Percentiles rank a stretch among this genome's conserved stretches.
These are phyloP conservation scores for Bombyx mori DNA, from an alignment of 1,140 invertebrate genomes.

Conservation along the genomic window ASM3026992v2 NC_085116.1:11330501-11331000, in stretches of 20 bases:
- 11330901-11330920: slow-evolving; percentile 30
- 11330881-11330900: slow-evolving; percentile 26
- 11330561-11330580: slow-evolving; percentile 21
- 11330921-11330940: slow-evolving; percentile 30
- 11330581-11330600: slow-evolving; percentile 28
- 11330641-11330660: too few relatives aligned
- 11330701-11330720: too few relatives aligned
- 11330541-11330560: slow-evolving; percentile 34
- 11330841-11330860: slow-evolving; percentile 10
- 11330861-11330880: slow-evolving; percentile 29
- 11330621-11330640: too few relatives aligned
- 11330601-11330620: too few relatives aligned
- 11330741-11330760: too few relatives aligned
- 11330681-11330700: too few relatives aligned
- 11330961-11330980: slow-evolving; percentile 39
- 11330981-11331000: slow-evolving; percentile 56
- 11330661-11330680: too few relatives aligned
- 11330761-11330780: too few relatives aligned
- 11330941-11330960: slow-evolving; percentile 25
- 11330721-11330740: too few relatives aligned
- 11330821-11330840: background rate
- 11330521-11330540: slow-evolving; percentile 18
- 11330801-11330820: background rate
- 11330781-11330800: too few relatives aligned
- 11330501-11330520: slow-evolving; percentile 12